Conservation (phyloP, 2,888 invertebrate species). For the Ptilodon capucinus region DNA sequence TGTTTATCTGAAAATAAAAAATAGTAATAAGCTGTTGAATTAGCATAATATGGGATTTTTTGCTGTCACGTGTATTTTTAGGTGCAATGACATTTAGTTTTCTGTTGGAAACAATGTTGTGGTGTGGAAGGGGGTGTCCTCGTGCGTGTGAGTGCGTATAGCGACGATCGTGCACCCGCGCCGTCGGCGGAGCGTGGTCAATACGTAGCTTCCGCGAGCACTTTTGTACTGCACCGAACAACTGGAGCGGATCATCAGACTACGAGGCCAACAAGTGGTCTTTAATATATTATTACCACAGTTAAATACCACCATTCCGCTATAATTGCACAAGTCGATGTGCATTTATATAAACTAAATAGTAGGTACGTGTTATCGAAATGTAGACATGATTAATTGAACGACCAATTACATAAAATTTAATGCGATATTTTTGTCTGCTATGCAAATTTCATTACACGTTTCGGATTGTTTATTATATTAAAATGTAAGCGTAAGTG, state of each 20-base stretch:
- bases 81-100: slow-evolving; percentile 15
- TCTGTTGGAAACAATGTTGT: neutral
- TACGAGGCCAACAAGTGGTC: slow-evolving; percentile 68
- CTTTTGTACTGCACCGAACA: slow-evolving; percentile 46
- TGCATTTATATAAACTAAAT: slow-evolving; percentile 10
- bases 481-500: neutral
- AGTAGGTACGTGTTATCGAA: slow-evolving; percentile 9
- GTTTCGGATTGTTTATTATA: neutral
- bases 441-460: slow-evolving; percentile 16
- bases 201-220: slow-evolving; percentile 50
- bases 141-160: slow-evolving; percentile 6
- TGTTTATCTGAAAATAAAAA: slow-evolving; percentile 78
- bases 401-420: slow-evolving; percentile 2
- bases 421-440: slow-evolving; percentile 4
- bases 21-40: neutral
- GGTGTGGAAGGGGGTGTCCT: slow-evolving; percentile 19
- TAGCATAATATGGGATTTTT: neutral
- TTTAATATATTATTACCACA: slow-evolving; percentile 39
- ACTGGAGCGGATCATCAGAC: slow-evolving; percentile 40
- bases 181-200: slow-evolving; percentile 7
- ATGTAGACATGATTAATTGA: slow-evolving; percentile 15
- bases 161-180: slow-evolving; percentile 16
- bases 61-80: neutral
- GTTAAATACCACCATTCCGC: slow-evolving; percentile 27
- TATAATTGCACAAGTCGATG: slow-evolving; percentile 15